phyloP scores from a whole-genome alignment of 2,888 invertebrate genomes.

The Eupithecia dodoneata region DNA sequence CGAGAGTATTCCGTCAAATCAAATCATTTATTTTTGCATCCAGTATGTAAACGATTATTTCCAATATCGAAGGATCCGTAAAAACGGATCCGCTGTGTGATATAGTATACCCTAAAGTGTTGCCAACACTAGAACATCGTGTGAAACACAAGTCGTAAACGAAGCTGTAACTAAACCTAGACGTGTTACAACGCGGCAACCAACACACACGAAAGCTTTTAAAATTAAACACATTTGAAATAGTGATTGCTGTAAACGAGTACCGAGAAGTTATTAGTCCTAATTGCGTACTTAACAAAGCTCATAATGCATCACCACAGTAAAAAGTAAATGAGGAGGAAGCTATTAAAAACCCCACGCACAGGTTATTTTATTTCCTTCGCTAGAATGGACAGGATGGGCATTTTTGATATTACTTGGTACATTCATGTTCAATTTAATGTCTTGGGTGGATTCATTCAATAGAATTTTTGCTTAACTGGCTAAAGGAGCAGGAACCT shows the following conservation, averaged over 20 bases:
- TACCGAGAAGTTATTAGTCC: conserved; percentile 46
- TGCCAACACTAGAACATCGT: not conserved
- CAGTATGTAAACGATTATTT: no score
- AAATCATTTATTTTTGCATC: no score
- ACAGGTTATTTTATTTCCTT: conserved; percentile 40
- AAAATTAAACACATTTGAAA: not conserved
- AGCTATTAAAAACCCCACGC: conserved; percentile 54
- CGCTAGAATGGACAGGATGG: conserved; percentile 36
- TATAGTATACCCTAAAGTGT: no score
- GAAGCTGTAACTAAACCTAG: not conserved
- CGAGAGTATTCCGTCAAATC: no score
- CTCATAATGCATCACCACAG: conserved; percentile 48
- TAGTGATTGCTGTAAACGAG: conserved; percentile 12
- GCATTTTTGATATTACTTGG: conserved; percentile 26
- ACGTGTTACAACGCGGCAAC: not conserved
- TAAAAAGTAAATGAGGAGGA: conserved; percentile 49
- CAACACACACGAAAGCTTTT: not conserved
- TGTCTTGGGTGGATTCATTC: not conserved
- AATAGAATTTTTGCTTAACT: not conserved
- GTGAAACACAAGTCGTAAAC: conserved; percentile 1
- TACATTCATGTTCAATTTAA: not conserved
- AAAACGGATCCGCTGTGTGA: no score
- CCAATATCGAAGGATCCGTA: no score
- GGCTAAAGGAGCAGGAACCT: no score
- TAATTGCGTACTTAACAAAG: conserved; percentile 45